Conservation (phyloP, 2,113 vertebrate genomes). For the Macaca fascicularis region DNA sequence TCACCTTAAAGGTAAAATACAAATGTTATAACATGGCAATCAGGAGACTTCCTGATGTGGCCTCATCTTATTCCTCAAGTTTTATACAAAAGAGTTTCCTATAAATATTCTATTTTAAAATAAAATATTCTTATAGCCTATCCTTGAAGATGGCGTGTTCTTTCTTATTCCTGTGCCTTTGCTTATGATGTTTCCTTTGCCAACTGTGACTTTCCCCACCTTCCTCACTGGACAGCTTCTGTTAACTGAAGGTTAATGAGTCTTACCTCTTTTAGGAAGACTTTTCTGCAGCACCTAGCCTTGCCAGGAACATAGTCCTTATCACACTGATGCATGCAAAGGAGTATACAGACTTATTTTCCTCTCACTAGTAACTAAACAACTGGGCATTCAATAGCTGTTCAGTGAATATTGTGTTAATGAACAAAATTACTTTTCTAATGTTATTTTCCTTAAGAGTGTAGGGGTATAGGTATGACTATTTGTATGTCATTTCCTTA, state of each 20-base stretch:
- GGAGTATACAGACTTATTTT: neutral
- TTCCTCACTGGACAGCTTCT: neutral
- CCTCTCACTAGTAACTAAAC: neutral
- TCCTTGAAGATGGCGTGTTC: neutral
- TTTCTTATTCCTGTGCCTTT: neutral
- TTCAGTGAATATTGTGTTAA: neutral
- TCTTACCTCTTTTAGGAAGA: neutral
- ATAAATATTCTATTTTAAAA: neutral
- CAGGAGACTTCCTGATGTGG: neutral
- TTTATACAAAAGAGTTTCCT: neutral
- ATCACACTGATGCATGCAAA: neutral
- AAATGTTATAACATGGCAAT: neutral
- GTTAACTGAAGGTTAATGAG: neutral
- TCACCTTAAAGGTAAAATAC: neutral
- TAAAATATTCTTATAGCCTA: neutral
- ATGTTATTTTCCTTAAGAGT: neutral
- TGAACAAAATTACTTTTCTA: neutral
- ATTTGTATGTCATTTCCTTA: neutral
- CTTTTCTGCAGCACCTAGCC: neutral
- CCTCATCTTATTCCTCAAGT: neutral
- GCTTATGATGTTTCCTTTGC: neutral
- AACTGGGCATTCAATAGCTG: neutral
- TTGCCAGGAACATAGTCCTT: neutral
- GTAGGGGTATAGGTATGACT: neutral
- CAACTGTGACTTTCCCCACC: neutral